phyloP scores from a whole-genome alignment of 2,113 vertebrate species.

The Morone saxatilis region DNA sequence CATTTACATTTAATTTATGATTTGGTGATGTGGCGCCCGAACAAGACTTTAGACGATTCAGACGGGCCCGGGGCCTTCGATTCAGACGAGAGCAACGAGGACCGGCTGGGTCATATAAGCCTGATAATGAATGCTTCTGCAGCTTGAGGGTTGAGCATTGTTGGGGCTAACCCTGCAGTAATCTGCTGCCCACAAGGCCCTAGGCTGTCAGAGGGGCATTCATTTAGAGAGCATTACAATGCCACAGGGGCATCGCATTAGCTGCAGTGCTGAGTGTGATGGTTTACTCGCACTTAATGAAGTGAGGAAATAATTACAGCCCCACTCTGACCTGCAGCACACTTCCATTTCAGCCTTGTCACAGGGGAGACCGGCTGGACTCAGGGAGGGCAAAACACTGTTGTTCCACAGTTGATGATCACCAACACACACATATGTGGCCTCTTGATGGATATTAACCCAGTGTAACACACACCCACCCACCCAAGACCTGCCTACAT shows the following conservation, averaged over 20 bases:
- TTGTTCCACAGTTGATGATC: constrained; percentile 76
- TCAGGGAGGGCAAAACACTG: constrained; percentile 67
- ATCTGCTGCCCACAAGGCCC: constrained; percentile 78
- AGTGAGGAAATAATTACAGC: constrained; percentile 88
- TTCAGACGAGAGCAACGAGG: constrained; percentile 54
- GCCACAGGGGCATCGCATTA: constrained; percentile 84
- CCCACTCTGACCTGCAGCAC: constrained; percentile 83
- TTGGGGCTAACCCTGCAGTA: constrained; percentile 79
- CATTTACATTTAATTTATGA: constrained; percentile 76
- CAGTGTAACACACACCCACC: constrained; percentile 64
- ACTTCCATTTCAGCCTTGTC: constrained; percentile 80
- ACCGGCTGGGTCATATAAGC: constrained; percentile 67
- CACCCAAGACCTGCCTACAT: constrained; percentile 56
- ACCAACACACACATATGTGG: constrained; percentile 69
- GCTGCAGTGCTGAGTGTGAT: constrained; percentile 83
- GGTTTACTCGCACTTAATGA: constrained; percentile 87
- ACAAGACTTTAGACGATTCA: constrained; percentile 68
- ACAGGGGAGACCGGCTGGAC: constrained; percentile 69
- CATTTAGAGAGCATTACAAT: constrained; percentile 84
- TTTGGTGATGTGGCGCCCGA: constrained; percentile 53
- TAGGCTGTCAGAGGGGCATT: constrained; percentile 81
- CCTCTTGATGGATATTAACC: constrained; percentile 78
- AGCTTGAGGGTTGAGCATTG: constrained; percentile 70
- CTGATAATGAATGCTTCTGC: constrained; percentile 76
- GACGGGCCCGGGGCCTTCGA: constrained; percentile 54